Base-by-base conservation (phyloP, 2,888 invertebrate species). In the Oscheius sp. region DNA sequence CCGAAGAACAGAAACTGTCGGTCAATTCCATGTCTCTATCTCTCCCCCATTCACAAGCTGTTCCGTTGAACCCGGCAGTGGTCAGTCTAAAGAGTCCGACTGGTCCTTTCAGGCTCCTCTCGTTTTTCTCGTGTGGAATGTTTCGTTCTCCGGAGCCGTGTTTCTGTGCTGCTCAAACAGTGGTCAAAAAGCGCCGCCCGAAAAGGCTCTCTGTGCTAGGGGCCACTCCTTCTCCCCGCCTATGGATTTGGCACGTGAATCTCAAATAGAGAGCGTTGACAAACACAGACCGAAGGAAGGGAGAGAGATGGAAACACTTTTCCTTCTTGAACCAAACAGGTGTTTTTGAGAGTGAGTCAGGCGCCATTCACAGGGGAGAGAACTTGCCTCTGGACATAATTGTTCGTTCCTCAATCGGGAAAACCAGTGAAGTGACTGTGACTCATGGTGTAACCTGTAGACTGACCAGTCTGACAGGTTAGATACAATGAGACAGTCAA, bases 101-200 rank as follows among this genome's bases (percentile, higher is more conserved):
- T 63, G 63, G 63, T 63, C 63, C 63, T 63, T 63, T 63, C 63
- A 63, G 50, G 13, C n/a, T 21, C 37, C 10, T 48, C 21, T 21
- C 48, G 10, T 63, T 62, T 63, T 63, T 63, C 63, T 63, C 63
- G 62, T 62, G 62, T 48, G 63, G 63, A 63, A 63, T 63, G 63
- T 63, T 63, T 63, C 50, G 47, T 21, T 21, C 21, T 21, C 21
- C 32, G 35, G 50, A 55, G 68, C 68, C 68, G 55, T 68, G 53
- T 68, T 68, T 68, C 68, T 33, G 37, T 68, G 58, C 50, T 63
- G 55, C 37, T 35, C 68, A 68, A 68, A 68, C 68, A 68, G 68
- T 68, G 68, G 68, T 33, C 68, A 68, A 68, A 68, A 68, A 68
- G 68, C 68, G 55, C 9, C 53, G 66, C 53, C 35, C 21, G 55